These are phyloP conservation scores for Cephus cinctus DNA, from an alignment of 1,140 invertebrate genomes.

Conservation along the genomic window DNA sequence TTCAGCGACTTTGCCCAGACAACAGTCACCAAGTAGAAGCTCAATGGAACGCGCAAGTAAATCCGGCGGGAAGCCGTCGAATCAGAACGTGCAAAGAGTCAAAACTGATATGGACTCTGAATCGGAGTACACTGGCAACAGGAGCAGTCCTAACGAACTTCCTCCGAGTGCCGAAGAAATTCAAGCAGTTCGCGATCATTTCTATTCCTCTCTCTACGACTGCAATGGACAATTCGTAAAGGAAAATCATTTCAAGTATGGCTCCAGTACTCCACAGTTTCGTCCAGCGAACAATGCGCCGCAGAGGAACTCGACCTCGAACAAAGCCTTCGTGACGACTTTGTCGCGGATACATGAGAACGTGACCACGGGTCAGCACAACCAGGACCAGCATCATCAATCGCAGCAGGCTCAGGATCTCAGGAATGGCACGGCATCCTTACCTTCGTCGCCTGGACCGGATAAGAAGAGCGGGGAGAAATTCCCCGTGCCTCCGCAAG, in stretches of 20 bases:
- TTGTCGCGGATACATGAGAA: conserved; percentile 67
- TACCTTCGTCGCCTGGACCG: conserved; percentile 46
- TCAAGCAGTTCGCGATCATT: conserved; percentile 20
- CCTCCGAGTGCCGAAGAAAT: conserved; percentile 22
- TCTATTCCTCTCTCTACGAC: conserved; percentile 29
- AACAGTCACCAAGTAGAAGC: conserved; percentile 38
- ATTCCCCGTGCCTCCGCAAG: conserved; percentile 56
- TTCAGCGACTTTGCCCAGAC: conserved; percentile 15
- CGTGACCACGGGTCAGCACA: conserved; percentile 51
- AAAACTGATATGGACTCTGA: conserved; percentile 51
- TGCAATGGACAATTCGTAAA: conserved; percentile 21
- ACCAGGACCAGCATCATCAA: no score
- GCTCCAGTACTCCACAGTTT: conserved; percentile 18
- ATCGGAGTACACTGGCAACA: conserved; percentile 19
- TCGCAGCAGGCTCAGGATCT: conserved; percentile 26
- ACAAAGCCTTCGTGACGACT: conserved; percentile 61
- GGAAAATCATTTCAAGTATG: conserved; percentile 30
- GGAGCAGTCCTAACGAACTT: conserved; percentile 12
- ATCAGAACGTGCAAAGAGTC: conserved; percentile 48
- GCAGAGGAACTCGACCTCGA: conserved; percentile 21
- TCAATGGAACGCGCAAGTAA: conserved; percentile 18
- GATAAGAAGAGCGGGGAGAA: conserved; percentile 50
- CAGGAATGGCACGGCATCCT: conserved; percentile 42
- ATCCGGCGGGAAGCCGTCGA: conserved; percentile 35
- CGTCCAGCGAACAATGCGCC: conserved; percentile 10